phyloP scores from a whole-genome alignment of 2,113 vertebrate genomes.

The Channa maculata region DNA sequence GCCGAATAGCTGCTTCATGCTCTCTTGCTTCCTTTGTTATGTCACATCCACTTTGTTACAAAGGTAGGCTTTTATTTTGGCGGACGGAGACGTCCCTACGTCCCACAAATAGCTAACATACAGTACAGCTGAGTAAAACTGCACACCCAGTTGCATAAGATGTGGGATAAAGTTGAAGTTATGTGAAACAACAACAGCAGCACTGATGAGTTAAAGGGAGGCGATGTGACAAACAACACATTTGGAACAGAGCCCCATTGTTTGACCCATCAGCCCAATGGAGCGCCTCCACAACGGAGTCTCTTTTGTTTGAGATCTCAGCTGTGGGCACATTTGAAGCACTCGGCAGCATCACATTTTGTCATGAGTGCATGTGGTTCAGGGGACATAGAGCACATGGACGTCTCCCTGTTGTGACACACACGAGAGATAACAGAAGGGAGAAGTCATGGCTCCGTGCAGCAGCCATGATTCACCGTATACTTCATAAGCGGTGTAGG shows the following conservation, averaged over 20 bases:
- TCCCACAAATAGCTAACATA: not conserved
- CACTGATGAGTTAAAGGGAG: slow-evolving; percentile 71
- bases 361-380: slow-evolving; percentile 58
- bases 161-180: slow-evolving; percentile 70
- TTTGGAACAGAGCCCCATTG: slow-evolving; percentile 80
- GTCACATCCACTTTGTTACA: not conserved
- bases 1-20: not conserved
- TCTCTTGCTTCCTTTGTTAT: not conserved
- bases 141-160: slow-evolving; percentile 65
- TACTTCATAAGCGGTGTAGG: not conserved
- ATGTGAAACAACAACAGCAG: slow-evolving; percentile 67
- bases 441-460: slow-evolving; percentile 38
- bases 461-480: not conserved
- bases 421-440: slow-evolving; percentile 19
- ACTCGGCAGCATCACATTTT: slow-evolving; percentile 64
- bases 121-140: slow-evolving; percentile 30
- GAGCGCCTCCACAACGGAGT: slow-evolving; percentile 61
- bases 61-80: slow-evolving; percentile 35
- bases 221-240: slow-evolving; percentile 79
- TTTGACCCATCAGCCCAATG: slow-evolving; percentile 54
- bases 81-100: not conserved
- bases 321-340: slow-evolving; percentile 71
- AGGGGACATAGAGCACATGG: slow-evolving; percentile 26
- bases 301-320: slow-evolving; percentile 69
- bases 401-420: slow-evolving; percentile 8